Evolutionary conservation across 2,113 vertebrate species (phyloP).

Genomic region (Otis tarda): DNA sequence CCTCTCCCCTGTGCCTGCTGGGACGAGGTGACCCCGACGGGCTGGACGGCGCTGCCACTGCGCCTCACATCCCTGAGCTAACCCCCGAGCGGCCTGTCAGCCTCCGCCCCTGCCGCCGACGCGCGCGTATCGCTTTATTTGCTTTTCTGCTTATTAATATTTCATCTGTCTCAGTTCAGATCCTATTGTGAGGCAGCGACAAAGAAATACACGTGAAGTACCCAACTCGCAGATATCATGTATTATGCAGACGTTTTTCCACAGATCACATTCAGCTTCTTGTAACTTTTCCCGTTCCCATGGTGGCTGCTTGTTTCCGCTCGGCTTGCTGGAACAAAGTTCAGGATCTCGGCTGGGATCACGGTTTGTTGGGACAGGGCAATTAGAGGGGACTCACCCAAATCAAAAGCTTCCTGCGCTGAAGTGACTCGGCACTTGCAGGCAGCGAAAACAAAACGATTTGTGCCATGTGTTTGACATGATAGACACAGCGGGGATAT

Average conservation of each 20-base stretch:
- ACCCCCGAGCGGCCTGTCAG: background rate
- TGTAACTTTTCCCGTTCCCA: background rate
- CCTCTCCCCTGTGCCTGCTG: background rate
- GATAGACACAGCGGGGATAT: background rate
- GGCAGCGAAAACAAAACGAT: background rate
- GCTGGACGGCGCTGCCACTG: background rate
- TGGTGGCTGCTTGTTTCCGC: background rate
- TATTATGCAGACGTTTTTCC: constrained; percentile 28
- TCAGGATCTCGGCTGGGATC: background rate
- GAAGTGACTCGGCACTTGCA: background rate
- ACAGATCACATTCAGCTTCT: constrained; percentile 10
- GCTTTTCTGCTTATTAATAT: constrained; percentile 28
- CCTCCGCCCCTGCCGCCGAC: background rate
- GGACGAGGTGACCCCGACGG: background rate
- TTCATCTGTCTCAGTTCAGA: background rate
- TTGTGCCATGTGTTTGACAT: constrained; percentile 22
- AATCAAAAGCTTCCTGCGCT: background rate
- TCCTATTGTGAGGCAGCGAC: background rate
- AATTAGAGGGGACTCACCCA: background rate
- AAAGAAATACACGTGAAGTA: background rate
- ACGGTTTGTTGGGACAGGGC: background rate
- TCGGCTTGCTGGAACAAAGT: background rate
- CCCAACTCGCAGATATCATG: background rate
- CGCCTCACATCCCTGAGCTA: background rate
- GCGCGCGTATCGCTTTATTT: background rate